Percentiles rank a stretch among this genome's conserved stretches.
phyloP scores from a whole-genome alignment of 2,888 invertebrate genomes.

The Cryptosula pallasiana region DNA sequence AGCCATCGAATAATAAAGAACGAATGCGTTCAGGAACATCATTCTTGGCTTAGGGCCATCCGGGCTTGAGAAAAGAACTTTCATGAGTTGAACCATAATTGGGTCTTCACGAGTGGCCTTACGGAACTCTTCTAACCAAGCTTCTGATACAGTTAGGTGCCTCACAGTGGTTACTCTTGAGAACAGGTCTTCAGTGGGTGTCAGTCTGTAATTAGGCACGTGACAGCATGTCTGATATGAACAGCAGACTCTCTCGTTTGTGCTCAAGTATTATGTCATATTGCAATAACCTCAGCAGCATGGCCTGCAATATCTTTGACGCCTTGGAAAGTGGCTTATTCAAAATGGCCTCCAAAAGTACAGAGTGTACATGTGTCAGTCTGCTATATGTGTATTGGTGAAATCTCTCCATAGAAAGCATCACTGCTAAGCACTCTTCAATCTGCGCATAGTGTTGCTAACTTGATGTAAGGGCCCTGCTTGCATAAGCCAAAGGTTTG shows the following conservation, averaged over 20 bases:
- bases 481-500: conserved; percentile 31
- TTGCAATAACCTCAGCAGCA: conserved; percentile 17
- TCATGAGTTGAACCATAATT: not conserved
- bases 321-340: conserved; percentile 22
- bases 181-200: not conserved
- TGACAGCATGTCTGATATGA: conserved; percentile 19
- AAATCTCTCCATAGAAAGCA: conserved; percentile 16
- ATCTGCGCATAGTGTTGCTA: conserved; percentile 33
- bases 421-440: conserved; percentile 26
- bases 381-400: conserved; percentile 22
- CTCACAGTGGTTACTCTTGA: not conserved
- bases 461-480: conserved; percentile 28
- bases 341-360: not conserved
- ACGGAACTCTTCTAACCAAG: not conserved
- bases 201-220: too few relatives aligned
- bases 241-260: not conserved
- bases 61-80: not conserved
- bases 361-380: conserved; percentile 7
- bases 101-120: not conserved
- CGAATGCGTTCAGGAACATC: not conserved
- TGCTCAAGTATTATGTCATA: conserved; percentile 22
- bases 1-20: not conserved
- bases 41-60: not conserved
- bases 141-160: not conserved
- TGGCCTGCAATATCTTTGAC: conserved; percentile 19